Base-by-base conservation (phyloP, 2,888 invertebrate genomes). In the Drosophila mettleri region DNA sequence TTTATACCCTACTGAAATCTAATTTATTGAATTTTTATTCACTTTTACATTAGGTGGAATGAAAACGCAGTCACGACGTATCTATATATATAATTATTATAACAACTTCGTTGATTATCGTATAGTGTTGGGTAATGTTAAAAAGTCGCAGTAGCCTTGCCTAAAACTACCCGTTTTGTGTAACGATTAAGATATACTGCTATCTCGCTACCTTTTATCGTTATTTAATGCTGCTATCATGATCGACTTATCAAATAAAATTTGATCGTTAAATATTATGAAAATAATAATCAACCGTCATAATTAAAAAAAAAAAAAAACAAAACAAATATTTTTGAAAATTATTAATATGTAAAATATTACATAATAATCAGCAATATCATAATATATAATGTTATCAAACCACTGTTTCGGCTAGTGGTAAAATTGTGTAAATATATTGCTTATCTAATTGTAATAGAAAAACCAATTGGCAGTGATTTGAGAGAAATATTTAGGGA, bases 41-140 rank as follows among this genome's bases (percentile, higher is more conserved):
- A 83, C 84, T 86, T 74, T 64, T 63, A 73, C 86, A 83, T 83
- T 69, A 65, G 67, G 43, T 80, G 76, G 78, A 83, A 83, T 80
- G 69, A 57, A 62, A 70, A 67, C 71, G 69, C 52, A 68, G 76
- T 63, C 83, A 62, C 80, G 71, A 74, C 72, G 76, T 78, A 78
- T 71, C 76, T 69, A 75, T 69, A 76, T 66, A 68, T 76, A 79
- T 54, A 72, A 74, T 52, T 48, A 76, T 76, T 83, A 74, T 53
- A 72, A 68, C 69, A 74, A 85, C 62, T 79, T 62, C 46, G 66
- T 53, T 80, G 79, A 79, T 76, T 76, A 62, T 66, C 67, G 66
- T 61, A 39, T 20, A 81, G 81, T 70, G 76, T 58, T 74, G 31
- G 22, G 3, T 14, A 46, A 64, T 46, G 9, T 39, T 1, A 1